phyloP scores from a whole-genome alignment of 2,888 invertebrate genomes.

The Hypsopygia costalis region DNA sequence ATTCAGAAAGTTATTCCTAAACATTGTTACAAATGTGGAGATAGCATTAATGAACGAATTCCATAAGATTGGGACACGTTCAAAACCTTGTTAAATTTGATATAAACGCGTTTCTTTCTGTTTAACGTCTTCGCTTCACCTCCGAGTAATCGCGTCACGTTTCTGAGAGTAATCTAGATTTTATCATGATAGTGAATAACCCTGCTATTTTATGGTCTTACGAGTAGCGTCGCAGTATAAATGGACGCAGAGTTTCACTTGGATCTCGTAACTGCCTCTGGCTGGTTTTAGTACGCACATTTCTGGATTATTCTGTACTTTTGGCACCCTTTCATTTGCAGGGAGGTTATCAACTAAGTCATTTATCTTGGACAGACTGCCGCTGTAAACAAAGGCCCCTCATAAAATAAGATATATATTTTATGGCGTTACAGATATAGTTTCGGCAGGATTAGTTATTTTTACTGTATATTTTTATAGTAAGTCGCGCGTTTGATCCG shows the following conservation, averaged over 20 bases:
- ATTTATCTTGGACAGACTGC: not conserved
- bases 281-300: slow-evolving; percentile 18
- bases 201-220: slow-evolving; percentile 38
- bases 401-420: slow-evolving; percentile 2
- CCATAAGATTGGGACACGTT: too few relatives aligned
- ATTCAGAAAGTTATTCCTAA: too few relatives aligned
- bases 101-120: too few relatives aligned
- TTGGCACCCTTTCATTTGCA: slow-evolving; percentile 3
- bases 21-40: too few relatives aligned
- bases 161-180: slow-evolving; percentile 48
- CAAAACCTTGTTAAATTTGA: too few relatives aligned
- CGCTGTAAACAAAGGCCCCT: not conserved
- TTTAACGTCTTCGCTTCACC: too few relatives aligned
- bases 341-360: not conserved
- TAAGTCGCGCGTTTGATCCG: too few relatives aligned
- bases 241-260: slow-evolving; percentile 23
- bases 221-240: slow-evolving; percentile 29
- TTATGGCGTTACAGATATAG: slow-evolving; percentile 1
- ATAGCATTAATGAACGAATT: too few relatives aligned
- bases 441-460: not conserved
- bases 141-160: slow-evolving; percentile 43
- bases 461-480: not conserved
- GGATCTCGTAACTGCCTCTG: slow-evolving; percentile 28
- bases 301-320: slow-evolving; percentile 2
- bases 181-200: slow-evolving; percentile 40